Evolutionary conservation across 2,888 invertebrate genomes (phyloP), one percentile per base, ranked within the genome.

Genomic region (Dendrolimus houi): DNA sequence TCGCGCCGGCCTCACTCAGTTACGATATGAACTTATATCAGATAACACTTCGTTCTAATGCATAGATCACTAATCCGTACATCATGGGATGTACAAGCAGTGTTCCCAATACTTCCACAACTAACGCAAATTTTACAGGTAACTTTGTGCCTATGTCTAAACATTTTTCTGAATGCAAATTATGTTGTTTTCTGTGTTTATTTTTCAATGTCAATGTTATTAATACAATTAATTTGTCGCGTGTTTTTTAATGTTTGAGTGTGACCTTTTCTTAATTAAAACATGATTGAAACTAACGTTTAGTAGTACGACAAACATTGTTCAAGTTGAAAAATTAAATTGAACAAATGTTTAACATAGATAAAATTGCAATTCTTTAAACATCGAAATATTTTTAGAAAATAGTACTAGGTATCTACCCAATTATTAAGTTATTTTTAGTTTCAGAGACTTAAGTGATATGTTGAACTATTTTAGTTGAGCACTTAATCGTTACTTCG

Each of bases 11-110:
- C 53, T 47, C 57, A 59, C 65, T 62, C 65, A 59, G 63, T 47
- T 47, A 47, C 12, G 9, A 12, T 47, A 47, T 14, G n/a, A 55
- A 59, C 56, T 54, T 42, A 40, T 47, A 53, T 55, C 17, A 47
- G 47, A 29, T 40, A 29, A 8, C 17, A 13, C 13, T 64, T 62
- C 64, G 56, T 61, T 58, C 60, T 64, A 59, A 58, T 63, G 57
- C 58, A 57, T 70, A 62, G 67, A 53, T 47, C 14, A 40, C 40
- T 29, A 62, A 62, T 67, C 64, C 59, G 55, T 58, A 70, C 77
- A 83, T 63, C 74, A 90, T 90, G 89, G 89, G 89, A 71, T 90
- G 89, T 79, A 87, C 87, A 56, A 87, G 86, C 81, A 90, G 89
- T 79, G 75, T 83, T 71, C 83, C 81, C 71, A 83, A 75, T 62